A percentile compares a stretch with the other conserved stretches of the same genome.
Conservation (phyloP, 2,113 vertebrate species). For the Aspiorhynchus laticeps region DNA sequence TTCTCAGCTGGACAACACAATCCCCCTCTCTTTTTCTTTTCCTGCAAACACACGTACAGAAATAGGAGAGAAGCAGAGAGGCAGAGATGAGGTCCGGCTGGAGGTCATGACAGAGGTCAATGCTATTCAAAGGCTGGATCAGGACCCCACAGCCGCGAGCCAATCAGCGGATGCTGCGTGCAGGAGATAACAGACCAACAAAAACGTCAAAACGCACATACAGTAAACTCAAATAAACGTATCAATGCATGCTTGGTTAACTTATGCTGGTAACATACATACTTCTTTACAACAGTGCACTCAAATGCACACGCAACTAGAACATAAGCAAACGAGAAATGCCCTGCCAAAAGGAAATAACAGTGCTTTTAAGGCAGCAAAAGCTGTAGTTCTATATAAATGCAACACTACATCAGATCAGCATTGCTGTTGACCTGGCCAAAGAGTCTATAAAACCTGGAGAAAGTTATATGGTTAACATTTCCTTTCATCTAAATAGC, state of each 20-base stretch:
- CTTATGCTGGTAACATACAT: background rate
- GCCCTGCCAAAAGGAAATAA: background rate
- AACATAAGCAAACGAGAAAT: background rate
- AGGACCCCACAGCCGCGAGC: background rate
- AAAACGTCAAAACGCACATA: background rate
- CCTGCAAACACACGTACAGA: background rate
- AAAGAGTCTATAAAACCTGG: background rate
- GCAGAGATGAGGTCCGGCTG: slow-evolving; percentile 51
- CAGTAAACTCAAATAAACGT: background rate
- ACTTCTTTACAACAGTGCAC: background rate
- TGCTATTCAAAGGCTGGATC: slow-evolving; percentile 67
- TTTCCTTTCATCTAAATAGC: background rate
- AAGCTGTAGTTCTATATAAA: background rate
- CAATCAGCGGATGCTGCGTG: slow-evolving; percentile 39
- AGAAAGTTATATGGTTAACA: background rate
- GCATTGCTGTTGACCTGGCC: background rate
- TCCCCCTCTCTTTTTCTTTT: slow-evolving; percentile 29
- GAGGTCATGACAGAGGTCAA: slow-evolving; percentile 72
- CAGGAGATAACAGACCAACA: slow-evolving; percentile 46
- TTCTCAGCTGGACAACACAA: slow-evolving; percentile 36
- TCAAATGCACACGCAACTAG: background rate
- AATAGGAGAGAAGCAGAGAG: slow-evolving; percentile 46
- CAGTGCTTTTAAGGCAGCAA: background rate
- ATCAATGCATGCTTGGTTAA: background rate
- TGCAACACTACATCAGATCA: background rate